These are phyloP conservation scores for Nephila pilipes DNA, from an alignment of 1,140 invertebrate genomes.

Conservation along the genomic window DNA sequence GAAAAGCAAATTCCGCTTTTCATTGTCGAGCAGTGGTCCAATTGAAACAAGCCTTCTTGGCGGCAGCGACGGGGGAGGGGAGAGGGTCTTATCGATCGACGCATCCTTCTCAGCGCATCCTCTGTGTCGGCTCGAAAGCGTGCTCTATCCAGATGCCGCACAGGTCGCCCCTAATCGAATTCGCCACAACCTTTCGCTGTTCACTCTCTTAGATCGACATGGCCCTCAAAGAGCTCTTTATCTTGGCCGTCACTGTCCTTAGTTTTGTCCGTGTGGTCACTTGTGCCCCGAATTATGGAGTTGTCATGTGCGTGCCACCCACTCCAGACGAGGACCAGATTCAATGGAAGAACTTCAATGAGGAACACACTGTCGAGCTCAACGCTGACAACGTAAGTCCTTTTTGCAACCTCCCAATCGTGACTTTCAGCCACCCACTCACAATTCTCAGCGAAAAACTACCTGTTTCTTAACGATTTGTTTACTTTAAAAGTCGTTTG, in stretches of 20 bases:
- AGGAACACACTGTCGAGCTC: constrained; percentile 20
- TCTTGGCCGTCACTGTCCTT: not conserved
- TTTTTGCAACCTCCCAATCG: no score
- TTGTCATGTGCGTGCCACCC: not conserved
- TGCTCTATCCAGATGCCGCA: constrained; percentile 31
- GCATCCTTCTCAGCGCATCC: constrained; percentile 51
- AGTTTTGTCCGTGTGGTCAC: constrained; percentile 44
- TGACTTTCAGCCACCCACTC: no score
- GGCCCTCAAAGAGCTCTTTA: not conserved
- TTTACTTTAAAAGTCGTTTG: no score
- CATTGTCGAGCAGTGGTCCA: not conserved
- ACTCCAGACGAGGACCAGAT: constrained; percentile 3
- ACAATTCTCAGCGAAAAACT: no score
- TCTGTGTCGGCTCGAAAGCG: not conserved
- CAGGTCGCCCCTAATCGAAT: not conserved
- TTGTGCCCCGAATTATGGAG: no score
- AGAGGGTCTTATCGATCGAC: constrained; percentile 32
- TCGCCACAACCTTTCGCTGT: not conserved
- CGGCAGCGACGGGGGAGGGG: not conserved
- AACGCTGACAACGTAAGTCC: constrained; percentile 41
- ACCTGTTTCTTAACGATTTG: no score
- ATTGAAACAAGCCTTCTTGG: no score
- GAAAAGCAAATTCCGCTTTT: not conserved
- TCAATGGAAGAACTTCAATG: constrained; percentile 33
- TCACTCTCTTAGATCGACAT: not conserved